phyloP scores from a whole-genome alignment of 2,888 invertebrate species.

The Folsomia manolachei region DNA sequence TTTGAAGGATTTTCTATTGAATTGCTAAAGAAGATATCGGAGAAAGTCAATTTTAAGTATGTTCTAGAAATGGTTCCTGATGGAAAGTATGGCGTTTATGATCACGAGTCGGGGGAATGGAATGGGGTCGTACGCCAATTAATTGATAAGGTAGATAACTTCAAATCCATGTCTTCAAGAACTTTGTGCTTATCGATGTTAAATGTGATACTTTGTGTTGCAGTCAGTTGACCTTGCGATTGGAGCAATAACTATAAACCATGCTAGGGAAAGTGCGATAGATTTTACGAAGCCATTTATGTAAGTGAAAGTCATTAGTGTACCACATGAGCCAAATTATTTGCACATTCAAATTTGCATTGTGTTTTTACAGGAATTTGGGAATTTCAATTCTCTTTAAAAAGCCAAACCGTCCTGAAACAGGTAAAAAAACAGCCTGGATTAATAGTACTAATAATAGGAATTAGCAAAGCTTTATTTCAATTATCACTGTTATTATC shows the following conservation, averaged over 20 bases:
- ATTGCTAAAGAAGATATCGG: slow-evolving; percentile 74
- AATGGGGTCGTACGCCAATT: slow-evolving; percentile 84
- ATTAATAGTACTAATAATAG: no score
- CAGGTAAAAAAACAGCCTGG: no score
- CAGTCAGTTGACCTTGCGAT: slow-evolving; percentile 90
- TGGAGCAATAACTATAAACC: slow-evolving; percentile 93
- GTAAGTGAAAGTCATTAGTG: no score
- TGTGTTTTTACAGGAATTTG: slow-evolving; percentile 65
- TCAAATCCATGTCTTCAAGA: no score
- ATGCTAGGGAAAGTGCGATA: slow-evolving; percentile 76
- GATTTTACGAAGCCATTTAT: slow-evolving; percentile 98
- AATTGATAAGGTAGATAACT: slow-evolving; percentile 59
- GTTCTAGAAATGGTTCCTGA: slow-evolving; percentile 79
- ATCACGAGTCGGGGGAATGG: slow-evolving; percentile 83
- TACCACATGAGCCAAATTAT: no score
- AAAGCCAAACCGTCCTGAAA: slow-evolving; percentile 64
- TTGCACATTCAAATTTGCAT: no score
- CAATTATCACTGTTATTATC: no score
- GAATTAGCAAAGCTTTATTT: no score
- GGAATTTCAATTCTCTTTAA: slow-evolving; percentile 82
- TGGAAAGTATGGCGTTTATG: slow-evolving; percentile 82
- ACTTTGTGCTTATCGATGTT: not conserved
- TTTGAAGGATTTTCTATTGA: slow-evolving; percentile 92
- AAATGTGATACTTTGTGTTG: slow-evolving; percentile 53
- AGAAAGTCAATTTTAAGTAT: slow-evolving; percentile 83